These are phyloP conservation scores for Vicugna pacos DNA, from an alignment of 2,113 vertebrate genomes.

Conservation along the genomic window DNA sequence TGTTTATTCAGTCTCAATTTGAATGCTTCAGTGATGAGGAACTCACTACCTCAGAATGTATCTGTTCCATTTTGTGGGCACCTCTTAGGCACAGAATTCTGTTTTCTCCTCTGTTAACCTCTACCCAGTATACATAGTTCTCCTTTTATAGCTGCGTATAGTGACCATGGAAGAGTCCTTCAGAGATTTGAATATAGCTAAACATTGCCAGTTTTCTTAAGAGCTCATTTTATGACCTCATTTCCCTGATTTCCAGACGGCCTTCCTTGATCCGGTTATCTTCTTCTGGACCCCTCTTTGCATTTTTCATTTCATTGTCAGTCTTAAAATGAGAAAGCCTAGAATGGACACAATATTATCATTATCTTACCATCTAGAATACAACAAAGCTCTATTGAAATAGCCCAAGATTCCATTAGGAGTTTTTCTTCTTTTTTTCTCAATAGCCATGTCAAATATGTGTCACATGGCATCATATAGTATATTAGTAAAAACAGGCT, in stretches of 20 bases:
- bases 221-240: neutral
- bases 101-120: neutral
- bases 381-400: neutral
- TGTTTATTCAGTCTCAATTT: neutral
- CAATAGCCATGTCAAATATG: neutral
- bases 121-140: neutral
- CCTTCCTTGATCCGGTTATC: neutral
- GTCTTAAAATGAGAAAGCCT: neutral
- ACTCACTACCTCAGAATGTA: neutral
- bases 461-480: neutral
- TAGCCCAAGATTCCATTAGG: neutral
- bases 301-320: neutral
- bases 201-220: neutral
- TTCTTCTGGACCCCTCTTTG: neutral
- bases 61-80: neutral
- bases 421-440: neutral
- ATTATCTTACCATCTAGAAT: neutral
- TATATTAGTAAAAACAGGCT: neutral
- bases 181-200: neutral
- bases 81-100: neutral
- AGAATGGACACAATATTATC: neutral
- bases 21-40: neutral
- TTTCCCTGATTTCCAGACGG: neutral
- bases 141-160: neutral
- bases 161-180: neutral